These are phyloP conservation scores for Pycnonotus jocosus DNA, from an alignment of 2,113 vertebrate genomes.

Conservation along the genomic window DNA sequence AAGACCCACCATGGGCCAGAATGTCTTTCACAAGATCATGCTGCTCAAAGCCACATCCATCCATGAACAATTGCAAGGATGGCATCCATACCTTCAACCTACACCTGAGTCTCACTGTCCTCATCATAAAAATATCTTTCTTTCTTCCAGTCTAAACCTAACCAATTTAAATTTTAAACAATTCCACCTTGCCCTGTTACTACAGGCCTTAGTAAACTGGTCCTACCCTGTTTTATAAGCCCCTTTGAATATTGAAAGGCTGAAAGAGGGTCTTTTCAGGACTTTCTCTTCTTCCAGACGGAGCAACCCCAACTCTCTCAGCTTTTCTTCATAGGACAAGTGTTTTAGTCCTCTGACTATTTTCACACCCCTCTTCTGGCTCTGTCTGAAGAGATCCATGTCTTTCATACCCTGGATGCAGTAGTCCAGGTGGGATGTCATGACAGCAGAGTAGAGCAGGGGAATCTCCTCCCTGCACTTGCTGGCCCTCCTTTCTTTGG, in stretches of 20 bases:
- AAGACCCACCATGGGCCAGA: too few species aligned
- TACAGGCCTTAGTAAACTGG: not conserved
- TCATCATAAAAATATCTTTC: not conserved
- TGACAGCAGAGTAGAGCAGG: accelerated
- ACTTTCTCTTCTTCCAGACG: not conserved
- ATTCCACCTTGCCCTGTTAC: not conserved
- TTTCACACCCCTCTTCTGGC: not conserved
- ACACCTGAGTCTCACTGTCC: not conserved
- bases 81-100: not conserved
- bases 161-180: not conserved
- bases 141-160: not conserved
- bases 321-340: not conserved
- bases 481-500: not conserved
- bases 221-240: not conserved
- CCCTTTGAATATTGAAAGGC: too few species aligned
- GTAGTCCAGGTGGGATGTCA: not conserved
- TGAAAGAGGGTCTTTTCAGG: not conserved
- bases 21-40: not conserved
- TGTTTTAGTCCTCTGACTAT: not conserved
- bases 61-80: not conserved
- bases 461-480: not conserved
- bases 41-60: accelerated
- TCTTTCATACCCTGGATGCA: not conserved
- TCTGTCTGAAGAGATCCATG: not conserved
- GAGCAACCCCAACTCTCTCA: not conserved